These are phyloP conservation scores for Heteropelma amictum DNA, from an alignment of 2,888 invertebrate genomes.

Conservation along the genomic window DNA sequence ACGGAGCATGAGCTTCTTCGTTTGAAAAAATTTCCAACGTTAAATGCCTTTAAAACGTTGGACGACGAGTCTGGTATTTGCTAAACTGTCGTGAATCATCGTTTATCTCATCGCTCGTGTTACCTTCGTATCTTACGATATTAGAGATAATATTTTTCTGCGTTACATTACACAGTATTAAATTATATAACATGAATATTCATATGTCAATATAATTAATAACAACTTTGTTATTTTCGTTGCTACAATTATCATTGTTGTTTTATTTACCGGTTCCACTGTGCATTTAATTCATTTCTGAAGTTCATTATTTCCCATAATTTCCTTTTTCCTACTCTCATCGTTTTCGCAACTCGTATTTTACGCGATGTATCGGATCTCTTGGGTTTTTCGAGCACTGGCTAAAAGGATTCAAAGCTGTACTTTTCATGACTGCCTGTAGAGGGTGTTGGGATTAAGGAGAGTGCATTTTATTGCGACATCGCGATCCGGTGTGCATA, in stretches of 20 bases:
- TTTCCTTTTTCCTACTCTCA: not conserved
- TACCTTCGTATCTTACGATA: not conserved
- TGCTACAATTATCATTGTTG: too few relatives aligned
- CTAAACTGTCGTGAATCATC: not conserved
- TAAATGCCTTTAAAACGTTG: constrained; percentile 56
- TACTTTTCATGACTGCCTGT: constrained; percentile 9
- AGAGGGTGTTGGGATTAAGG: not conserved
- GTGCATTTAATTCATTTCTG: not conserved
- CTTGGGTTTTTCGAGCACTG: constrained; percentile 35
- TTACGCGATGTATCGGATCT: not conserved
- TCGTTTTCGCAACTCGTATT: not conserved
- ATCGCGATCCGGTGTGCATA: constrained; percentile 26
- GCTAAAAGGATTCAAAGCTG: constrained; percentile 52
- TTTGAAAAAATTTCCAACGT: constrained; percentile 83
- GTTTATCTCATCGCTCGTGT: not conserved
- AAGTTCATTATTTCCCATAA: too few relatives aligned
- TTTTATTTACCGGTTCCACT: not conserved
- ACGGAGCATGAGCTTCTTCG: constrained; percentile 86
- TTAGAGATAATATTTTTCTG: not conserved
- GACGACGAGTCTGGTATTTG: constrained; percentile 38
- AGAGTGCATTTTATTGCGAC: constrained; percentile 48
- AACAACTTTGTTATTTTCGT: too few relatives aligned
- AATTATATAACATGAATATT: too few relatives aligned
- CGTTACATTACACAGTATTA: too few relatives aligned
- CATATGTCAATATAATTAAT: too few relatives aligned